A percentile compares a stretch with the other conserved stretches of the same genome.
Conservation (phyloP, 2,797 vertebrate species). For the Sebastes trivittatus region DNA sequence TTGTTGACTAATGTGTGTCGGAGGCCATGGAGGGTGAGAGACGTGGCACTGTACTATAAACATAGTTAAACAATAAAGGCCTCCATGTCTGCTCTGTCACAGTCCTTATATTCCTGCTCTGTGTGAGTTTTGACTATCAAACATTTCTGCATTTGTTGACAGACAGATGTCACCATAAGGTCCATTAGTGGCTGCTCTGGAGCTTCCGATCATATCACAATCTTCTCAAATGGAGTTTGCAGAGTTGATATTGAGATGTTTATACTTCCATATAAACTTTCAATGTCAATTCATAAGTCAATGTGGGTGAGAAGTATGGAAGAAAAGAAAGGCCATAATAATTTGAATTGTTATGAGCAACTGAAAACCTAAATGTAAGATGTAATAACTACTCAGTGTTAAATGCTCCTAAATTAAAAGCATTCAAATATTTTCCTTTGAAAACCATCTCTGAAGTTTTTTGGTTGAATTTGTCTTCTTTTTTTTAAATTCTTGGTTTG, state of each 20-base stretch:
- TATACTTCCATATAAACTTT: not conserved
- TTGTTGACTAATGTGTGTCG: conserved; percentile 67
- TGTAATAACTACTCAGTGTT: not conserved
- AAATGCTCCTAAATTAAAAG: not conserved
- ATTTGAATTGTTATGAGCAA: not conserved
- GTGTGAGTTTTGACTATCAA: not conserved
- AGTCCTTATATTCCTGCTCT: conserved; percentile 7
- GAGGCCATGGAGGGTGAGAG: conserved; percentile 59
- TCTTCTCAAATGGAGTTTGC: not conserved
- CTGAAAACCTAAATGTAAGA: not conserved
- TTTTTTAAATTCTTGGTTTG: not conserved
- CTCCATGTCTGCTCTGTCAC: conserved; percentile 73
- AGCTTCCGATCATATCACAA: not conserved
- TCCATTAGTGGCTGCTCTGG: not conserved
- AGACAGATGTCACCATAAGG: not conserved
- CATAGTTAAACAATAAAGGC: conserved; percentile 84
- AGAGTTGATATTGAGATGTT: not conserved
- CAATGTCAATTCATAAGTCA: not conserved
- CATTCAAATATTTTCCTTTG: not conserved
- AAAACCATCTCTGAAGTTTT: not conserved
- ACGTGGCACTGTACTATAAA: conserved; percentile 80
- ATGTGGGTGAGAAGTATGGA: not conserved
- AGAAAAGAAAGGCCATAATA: not conserved
- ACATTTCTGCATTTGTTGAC: not conserved
- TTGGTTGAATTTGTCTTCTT: not conserved